A percentile compares a stretch with the other conserved stretches of the same genome.
Conservation (phyloP, 2,113 vertebrate species). For the Gambusia holbrooki region DNA sequence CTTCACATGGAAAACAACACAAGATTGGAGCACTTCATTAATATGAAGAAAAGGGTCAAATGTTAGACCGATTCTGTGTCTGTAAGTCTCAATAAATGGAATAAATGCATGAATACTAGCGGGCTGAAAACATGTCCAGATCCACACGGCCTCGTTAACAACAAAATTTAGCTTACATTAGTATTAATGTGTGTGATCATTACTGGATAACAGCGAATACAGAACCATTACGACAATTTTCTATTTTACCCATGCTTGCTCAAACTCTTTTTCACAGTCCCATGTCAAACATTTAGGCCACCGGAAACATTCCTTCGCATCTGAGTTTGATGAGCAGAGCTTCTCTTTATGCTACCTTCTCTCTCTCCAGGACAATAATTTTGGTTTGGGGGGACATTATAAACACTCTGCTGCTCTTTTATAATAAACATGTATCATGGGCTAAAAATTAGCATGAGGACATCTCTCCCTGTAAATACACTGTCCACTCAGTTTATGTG, state of each 20-base stretch:
- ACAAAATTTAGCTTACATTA: slow-evolving; percentile 47
- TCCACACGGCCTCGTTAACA: slow-evolving; percentile 43
- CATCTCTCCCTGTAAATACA: slow-evolving; percentile 60
- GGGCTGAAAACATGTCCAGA: slow-evolving; percentile 42
- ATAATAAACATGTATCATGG: slow-evolving; percentile 49
- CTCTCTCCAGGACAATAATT: slow-evolving; percentile 41
- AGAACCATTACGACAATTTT: slow-evolving; percentile 55
- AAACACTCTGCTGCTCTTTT: slow-evolving; percentile 57
- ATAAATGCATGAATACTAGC: slow-evolving; percentile 35
- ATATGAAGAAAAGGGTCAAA: slow-evolving; percentile 35
- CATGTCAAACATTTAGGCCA: slow-evolving; percentile 19
- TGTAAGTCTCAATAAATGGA: slow-evolving; percentile 31
- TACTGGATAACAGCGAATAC: slow-evolving; percentile 46
- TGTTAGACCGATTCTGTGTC: slow-evolving; percentile 35
- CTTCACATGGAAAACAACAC: slow-evolving; percentile 65
- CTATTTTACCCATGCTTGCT: slow-evolving; percentile 70
- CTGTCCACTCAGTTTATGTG: slow-evolving; percentile 45
- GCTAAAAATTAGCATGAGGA: slow-evolving; percentile 45
- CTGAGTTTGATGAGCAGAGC: slow-evolving; percentile 12
- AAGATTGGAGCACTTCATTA: slow-evolving; percentile 46
- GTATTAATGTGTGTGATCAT: slow-evolving; percentile 34
- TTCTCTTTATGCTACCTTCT: slow-evolving; percentile 11
- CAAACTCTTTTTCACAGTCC: slow-evolving; percentile 28
- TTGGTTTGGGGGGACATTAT: slow-evolving; percentile 39
- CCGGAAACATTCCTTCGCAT: slow-evolving; percentile 21